Percentiles rank a stretch among this genome's conserved stretches.
Conservation (phyloP, 2,888 invertebrate genomes). For the Sminthurinus aureus region DNA sequence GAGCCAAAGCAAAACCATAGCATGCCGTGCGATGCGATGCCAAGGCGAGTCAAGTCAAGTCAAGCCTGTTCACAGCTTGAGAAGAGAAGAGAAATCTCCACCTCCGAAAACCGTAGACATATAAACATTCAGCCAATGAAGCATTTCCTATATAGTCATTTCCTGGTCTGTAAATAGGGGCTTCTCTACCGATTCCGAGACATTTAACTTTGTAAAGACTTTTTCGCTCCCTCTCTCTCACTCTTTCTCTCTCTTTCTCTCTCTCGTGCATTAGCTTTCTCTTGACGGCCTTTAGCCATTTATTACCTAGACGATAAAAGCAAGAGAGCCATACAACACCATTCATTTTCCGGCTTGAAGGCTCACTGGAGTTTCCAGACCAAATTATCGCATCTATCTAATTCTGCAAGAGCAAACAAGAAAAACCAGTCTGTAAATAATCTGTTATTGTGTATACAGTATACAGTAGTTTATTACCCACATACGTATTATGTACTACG, state of each 20-base stretch:
- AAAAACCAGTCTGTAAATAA: slow-evolving; percentile 42
- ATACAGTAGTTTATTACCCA: slow-evolving; percentile 17
- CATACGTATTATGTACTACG: background rate
- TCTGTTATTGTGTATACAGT: slow-evolving; percentile 25
- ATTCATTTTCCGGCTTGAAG: slow-evolving; percentile 43
- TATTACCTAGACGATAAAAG: slow-evolving; percentile 48
- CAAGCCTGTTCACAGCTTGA: background rate
- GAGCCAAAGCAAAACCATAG: too few species aligned
- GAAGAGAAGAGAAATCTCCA: slow-evolving; percentile 32
- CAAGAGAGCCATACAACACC: slow-evolving; percentile 43
- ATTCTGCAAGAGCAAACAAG: slow-evolving; percentile 42
- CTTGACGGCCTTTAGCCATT: slow-evolving; percentile 45
- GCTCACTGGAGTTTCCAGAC: slow-evolving; percentile 24
- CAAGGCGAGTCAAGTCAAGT: too few species aligned
- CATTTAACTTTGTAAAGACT: slow-evolving; percentile 50
- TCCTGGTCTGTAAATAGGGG: slow-evolving; percentile 36
- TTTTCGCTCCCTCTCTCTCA: slow-evolving; percentile 11
- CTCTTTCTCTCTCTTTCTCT: slow-evolving; percentile 22
- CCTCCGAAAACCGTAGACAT: slow-evolving; percentile 26
- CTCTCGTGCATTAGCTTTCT: slow-evolving; percentile 45
- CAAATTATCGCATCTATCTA: slow-evolving; percentile 43
- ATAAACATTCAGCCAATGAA: slow-evolving; percentile 38
- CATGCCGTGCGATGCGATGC: too few species aligned
- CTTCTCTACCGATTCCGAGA: slow-evolving; percentile 44
- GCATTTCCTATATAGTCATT: slow-evolving; percentile 42